Conservation (phyloP, 2,797 vertebrate species). For the Aselliscus stoliczkanus region DNA sequence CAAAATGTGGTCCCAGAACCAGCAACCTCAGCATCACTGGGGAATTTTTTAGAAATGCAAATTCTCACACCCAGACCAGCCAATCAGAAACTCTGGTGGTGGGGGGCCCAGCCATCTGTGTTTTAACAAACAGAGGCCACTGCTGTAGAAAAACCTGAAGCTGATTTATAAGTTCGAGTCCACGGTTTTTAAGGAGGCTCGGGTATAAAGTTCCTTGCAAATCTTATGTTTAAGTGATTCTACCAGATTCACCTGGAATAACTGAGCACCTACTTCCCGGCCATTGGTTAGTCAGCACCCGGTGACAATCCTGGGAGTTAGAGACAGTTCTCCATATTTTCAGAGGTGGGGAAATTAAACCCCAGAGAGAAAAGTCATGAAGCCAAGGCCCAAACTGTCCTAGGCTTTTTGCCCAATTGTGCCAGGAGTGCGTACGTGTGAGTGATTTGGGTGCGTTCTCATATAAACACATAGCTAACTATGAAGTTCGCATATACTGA, state of each 20-base stretch:
- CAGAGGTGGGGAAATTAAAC: not conserved
- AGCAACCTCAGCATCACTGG: accelerated
- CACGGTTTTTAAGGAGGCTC: not conserved
- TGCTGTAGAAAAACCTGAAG: not conserved
- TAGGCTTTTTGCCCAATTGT: not conserved
- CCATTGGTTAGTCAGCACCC: not conserved
- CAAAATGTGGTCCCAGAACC: not conserved
- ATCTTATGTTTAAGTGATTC: not conserved
- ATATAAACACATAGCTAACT: not conserved
- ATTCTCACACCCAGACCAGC: not conserved
- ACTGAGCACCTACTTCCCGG: not conserved
- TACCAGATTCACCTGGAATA: no score
- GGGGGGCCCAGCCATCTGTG: not conserved
- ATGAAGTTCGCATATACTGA: not conserved
- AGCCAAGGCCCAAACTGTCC: not conserved
- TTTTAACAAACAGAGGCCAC: not conserved
- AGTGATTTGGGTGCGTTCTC: not conserved
- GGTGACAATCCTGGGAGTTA: not conserved
- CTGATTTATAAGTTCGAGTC: not conserved
- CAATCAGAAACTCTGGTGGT: not conserved
- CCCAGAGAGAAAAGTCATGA: not conserved
- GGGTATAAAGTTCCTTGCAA: not conserved
- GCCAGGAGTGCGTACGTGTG: no score
- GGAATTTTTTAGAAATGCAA: not conserved
- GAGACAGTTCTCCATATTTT: not conserved